phyloP scores from a whole-genome alignment of 2,888 invertebrate genomes.

The Acrobeloides nanus region DNA sequence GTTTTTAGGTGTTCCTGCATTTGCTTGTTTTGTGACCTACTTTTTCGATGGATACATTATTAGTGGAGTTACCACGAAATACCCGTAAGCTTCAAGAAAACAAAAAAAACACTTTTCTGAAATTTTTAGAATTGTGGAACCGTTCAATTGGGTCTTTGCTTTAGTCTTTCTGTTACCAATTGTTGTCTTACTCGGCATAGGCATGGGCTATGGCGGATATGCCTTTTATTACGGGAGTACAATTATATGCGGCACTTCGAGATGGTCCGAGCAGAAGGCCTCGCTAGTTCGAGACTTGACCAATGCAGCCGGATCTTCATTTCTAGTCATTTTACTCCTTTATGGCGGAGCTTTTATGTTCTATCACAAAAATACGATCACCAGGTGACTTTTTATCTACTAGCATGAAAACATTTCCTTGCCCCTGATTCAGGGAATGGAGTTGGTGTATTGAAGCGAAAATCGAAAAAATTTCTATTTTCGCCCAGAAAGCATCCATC shows the following conservation, averaged over 20 bases:
- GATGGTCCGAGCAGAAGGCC: slow-evolving; percentile 12
- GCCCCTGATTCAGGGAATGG: too few relatives aligned
- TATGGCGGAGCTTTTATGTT: slow-evolving; percentile 16
- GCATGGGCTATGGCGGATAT: slow-evolving; percentile 25
- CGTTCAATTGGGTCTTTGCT: slow-evolving; percentile 23
- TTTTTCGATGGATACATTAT: slow-evolving; percentile 25
- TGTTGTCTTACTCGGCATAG: slow-evolving; percentile 24
- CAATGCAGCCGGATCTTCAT: slow-evolving; percentile 21
- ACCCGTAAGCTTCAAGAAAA: slow-evolving; percentile 15
- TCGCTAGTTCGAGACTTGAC: slow-evolving; percentile 11
- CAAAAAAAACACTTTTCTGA: too few relatives aligned
- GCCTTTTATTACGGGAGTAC: slow-evolving; percentile 23
- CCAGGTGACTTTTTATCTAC: slow-evolving; percentile 12
- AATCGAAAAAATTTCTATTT: too few relatives aligned
- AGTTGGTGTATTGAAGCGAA: too few relatives aligned
- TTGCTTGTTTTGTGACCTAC: slow-evolving; percentile 33
- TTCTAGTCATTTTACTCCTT: slow-evolving; percentile 17
- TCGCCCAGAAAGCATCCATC: too few relatives aligned
- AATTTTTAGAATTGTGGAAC: slow-evolving; percentile 17
- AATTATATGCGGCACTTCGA: slow-evolving; percentile 12
- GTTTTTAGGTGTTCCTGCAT: slow-evolving; percentile 31
- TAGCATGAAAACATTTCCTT: too few relatives aligned
- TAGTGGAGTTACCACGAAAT: slow-evolving; percentile 12
- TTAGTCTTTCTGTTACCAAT: slow-evolving; percentile 23
- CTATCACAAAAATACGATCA: slow-evolving; percentile 10